phyloP scores from a whole-genome alignment of 2,797 vertebrate genomes.

The Gobio occitaniae region DNA sequence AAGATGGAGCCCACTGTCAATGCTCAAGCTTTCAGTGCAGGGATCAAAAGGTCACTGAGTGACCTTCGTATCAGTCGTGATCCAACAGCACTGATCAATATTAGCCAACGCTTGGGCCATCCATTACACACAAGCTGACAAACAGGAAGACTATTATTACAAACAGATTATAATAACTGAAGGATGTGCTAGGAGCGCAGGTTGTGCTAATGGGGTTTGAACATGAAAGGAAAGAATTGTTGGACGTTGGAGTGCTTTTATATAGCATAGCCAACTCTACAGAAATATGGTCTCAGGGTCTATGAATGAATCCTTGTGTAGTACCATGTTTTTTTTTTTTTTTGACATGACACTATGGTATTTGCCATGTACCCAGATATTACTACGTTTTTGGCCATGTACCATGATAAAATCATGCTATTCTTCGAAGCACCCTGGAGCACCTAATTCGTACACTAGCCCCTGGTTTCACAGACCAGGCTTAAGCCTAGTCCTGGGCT shows the following conservation, averaged over 20 bases:
- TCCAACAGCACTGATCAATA: slow-evolving; percentile 16
- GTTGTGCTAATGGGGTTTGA: slow-evolving; percentile 47
- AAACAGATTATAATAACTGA: no score
- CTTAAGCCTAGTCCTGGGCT: no score
- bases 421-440: not conserved
- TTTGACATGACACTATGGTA: not conserved
- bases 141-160: slow-evolving; percentile 46
- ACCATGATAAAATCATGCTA: not conserved
- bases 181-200: slow-evolving; percentile 15
- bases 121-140: slow-evolving; percentile 15
- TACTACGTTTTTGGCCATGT: not conserved
- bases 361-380: not conserved
- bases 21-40: slow-evolving; percentile 45
- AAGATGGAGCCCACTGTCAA: slow-evolving; percentile 50
- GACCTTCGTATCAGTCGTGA: slow-evolving; percentile 46
- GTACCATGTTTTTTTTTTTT: not conserved
- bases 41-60: slow-evolving; percentile 61
- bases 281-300: not conserved
- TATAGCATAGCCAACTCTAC: not conserved
- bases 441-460: no score
- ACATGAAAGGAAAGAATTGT: slow-evolving; percentile 50
- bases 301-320: not conserved
- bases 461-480: no score
- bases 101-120: slow-evolving; percentile 19
- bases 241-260: slow-evolving; percentile 7